Base-by-base conservation (phyloP, 2,797 vertebrate species). In the Coregonus ussuriensis region DNA sequence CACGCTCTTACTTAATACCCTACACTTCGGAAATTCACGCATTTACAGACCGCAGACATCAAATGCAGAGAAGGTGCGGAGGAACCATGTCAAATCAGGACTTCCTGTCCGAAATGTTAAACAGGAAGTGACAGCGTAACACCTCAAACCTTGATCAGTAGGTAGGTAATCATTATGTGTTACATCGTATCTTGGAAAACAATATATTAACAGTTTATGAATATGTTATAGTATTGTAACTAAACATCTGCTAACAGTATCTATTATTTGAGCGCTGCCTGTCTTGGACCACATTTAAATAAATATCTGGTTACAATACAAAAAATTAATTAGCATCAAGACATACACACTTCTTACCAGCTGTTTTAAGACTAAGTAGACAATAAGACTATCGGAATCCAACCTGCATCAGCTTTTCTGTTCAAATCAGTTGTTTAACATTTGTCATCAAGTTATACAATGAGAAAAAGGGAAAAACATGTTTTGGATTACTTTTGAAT, bases 291-390 rank as follows among this genome's bases (percentile, higher is more conserved):
- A 65, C 16, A 76, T 72, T 77, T 66, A 79, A 83, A 85, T 86
- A 86, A 79, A 83, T 81, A 88, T 47, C 9, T 81, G 76, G 74
- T 74, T 75, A 80, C 77, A 81, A 84, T 76, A 77, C 31, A 85
- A 83, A 82, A 3, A 82, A 81, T 77, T 75, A 75, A 78, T 75
- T 77, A 76, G 69, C 54, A 80, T 69, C 70, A 21, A 68, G 53
- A 62, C 62, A 71, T 41, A 41, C 37, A 41, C 37, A 56, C 51
- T 59, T 6, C 16, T 77, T 9, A 56, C 37, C 68, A 71, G 52
- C 66, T 53, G 37, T 35, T 79, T 76, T 56, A 65, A 72, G 59
- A 81, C 74, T 63, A 81, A 76, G 69, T 56, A 67, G 77, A 29
- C 54, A 70, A 62, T 75, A 83, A 84, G 25, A 85, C 35, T 53